Evolutionary conservation across 2,888 invertebrate species (phyloP).

Genomic region (Diadegma fenestrale): DNA sequence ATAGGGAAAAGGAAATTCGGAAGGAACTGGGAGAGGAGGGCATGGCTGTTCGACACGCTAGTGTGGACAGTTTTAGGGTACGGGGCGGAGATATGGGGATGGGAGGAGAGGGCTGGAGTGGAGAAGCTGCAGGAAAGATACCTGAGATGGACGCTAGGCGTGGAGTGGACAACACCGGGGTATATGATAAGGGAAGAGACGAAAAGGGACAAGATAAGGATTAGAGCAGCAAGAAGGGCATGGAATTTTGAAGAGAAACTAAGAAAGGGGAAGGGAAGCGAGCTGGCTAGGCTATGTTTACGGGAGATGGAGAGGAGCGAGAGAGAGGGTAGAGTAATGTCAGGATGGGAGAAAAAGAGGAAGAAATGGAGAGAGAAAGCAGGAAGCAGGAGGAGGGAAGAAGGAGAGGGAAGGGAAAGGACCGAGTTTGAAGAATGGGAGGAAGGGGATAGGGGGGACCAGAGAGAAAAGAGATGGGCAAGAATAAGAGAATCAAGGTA

Average conservation of each 20-base stretch:
- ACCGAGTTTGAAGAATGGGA: background rate
- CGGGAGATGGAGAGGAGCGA: background rate
- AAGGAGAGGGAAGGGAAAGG: background rate
- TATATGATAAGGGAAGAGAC: constrained; percentile 37
- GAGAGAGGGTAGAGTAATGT: background rate
- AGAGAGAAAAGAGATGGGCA: background rate
- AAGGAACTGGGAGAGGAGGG: constrained; percentile 18
- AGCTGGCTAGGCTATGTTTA: background rate
- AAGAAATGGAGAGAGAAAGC: too few species aligned
- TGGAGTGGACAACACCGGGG: constrained; percentile 38
- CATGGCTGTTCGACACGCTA: constrained; percentile 38
- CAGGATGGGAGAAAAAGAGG: too few species aligned
- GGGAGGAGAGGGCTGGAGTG: too few species aligned
- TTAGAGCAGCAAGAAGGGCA: constrained; percentile 12
- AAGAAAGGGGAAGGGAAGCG: constrained; percentile 9
- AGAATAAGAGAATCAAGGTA: constrained; percentile 1
- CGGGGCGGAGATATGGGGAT: too few species aligned
- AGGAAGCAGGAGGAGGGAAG: too few species aligned
- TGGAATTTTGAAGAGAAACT: constrained; percentile 16
- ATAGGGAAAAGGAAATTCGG: constrained; percentile 39
- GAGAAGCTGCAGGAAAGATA: constrained; percentile 35
- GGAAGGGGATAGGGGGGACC: background rate
- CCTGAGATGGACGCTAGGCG: constrained; percentile 34
- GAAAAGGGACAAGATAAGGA: constrained; percentile 22
- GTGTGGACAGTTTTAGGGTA: constrained; percentile 45